A percentile compares a stretch with the other conserved stretches of the same genome.
These are phyloP conservation scores for Brachycybe producta DNA, from an alignment of 2,888 invertebrate species.

Conservation along the genomic window DNA sequence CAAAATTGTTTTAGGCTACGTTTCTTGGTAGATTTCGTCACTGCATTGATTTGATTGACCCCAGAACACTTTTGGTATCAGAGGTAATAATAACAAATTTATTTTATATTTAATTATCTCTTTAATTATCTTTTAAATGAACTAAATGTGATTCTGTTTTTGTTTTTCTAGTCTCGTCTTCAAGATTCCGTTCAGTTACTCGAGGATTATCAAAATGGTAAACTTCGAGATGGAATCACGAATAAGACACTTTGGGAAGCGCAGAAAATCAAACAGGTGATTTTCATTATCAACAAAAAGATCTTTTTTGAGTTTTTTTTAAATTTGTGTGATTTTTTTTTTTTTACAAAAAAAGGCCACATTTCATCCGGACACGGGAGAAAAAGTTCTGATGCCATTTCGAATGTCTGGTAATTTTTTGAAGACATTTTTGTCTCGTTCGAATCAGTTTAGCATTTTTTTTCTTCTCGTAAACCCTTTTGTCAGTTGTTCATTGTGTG, in stretches of 20 bases:
- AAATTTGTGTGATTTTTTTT: conserved; percentile 27
- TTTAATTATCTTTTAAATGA: neutral
- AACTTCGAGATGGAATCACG: conserved; percentile 20
- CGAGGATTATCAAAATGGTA: conserved; percentile 28
- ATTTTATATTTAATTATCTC: neutral
- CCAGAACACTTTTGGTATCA: conserved; percentile 12
- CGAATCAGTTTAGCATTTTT: too few relatives aligned
- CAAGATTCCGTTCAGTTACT: conserved; percentile 32
- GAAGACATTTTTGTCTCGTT: conserved; percentile 21
- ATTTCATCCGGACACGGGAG: conserved; percentile 37
- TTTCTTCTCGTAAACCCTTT: too few relatives aligned
- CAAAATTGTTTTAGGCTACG: conserved; percentile 8
- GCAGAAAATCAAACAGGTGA: conserved; percentile 38
- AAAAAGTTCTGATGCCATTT: conserved; percentile 40
- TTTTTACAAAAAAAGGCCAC: too few relatives aligned
- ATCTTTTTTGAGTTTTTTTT: neutral
- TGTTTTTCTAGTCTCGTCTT: conserved; percentile 29
- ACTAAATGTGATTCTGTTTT: neutral
- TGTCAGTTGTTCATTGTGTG: too few relatives aligned
- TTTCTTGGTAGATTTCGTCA: conserved; percentile 16
- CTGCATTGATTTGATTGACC: conserved; percentile 19
- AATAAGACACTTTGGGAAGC: conserved; percentile 38
- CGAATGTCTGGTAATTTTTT: conserved; percentile 37
- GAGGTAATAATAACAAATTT: conserved; percentile 8
- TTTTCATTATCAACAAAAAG: neutral